phyloP scores from a whole-genome alignment of 2,888 invertebrate genomes.

The Apodemia mormo region DNA sequence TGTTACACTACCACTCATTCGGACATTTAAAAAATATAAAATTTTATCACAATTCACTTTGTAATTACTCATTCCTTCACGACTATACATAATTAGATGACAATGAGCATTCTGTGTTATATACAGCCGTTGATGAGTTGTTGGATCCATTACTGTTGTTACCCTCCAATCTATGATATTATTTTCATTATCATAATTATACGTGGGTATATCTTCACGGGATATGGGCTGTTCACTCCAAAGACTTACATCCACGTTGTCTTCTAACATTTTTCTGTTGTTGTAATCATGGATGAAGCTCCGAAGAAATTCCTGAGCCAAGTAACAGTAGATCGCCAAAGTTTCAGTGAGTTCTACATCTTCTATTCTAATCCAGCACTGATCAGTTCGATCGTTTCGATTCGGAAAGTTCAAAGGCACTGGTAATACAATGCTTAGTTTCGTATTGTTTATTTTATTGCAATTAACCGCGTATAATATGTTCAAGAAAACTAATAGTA shows the following conservation, averaged over 20 bases:
- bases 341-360: slow-evolving; percentile 67
- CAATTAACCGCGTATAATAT: slow-evolving; percentile 44
- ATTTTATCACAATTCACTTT: slow-evolving; percentile 62
- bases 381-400: slow-evolving; percentile 67
- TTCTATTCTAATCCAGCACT: slow-evolving; percentile 72
- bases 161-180: slow-evolving; percentile 61
- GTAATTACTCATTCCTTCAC: slow-evolving; percentile 66
- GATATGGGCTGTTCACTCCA: slow-evolving; percentile 61
- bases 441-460: slow-evolving; percentile 43
- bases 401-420: slow-evolving; percentile 65
- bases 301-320: slow-evolving; percentile 59
- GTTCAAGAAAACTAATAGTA: slow-evolving; percentile 48
- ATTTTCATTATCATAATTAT: slow-evolving; percentile 44
- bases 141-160: slow-evolving; percentile 63
- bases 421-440: slow-evolving; percentile 53
- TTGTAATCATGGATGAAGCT: slow-evolving; percentile 68
- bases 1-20: slow-evolving; percentile 46
- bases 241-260: slow-evolving; percentile 62
- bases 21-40: slow-evolving; percentile 63
- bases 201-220: slow-evolving; percentile 42
- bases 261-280: slow-evolving; percentile 62
- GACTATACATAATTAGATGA: slow-evolving; percentile 64
- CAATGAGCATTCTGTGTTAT: slow-evolving; percentile 63
- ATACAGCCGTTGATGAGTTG: slow-evolving; percentile 60
- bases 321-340: slow-evolving; percentile 56